These are phyloP conservation scores for Antennarius maculatus DNA, from an alignment of 2,797 vertebrate species.

Conservation along the genomic window DNA sequence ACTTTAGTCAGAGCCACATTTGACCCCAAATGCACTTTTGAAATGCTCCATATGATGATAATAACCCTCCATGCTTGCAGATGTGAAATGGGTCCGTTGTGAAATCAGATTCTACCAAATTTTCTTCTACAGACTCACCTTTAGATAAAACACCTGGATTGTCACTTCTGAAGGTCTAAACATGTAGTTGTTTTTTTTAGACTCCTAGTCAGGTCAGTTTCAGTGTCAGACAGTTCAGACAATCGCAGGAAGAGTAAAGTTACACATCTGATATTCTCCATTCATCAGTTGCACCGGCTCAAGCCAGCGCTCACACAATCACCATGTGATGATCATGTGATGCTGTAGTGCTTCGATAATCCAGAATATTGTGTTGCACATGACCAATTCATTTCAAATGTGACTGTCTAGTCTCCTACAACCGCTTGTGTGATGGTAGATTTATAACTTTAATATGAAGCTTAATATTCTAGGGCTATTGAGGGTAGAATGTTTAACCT, in stretches of 20 bases:
- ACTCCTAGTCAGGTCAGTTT: background rate
- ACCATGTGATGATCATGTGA: conserved; percentile 20
- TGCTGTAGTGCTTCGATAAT: conserved; percentile 53
- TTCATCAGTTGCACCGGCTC: background rate
- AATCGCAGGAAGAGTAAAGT: conserved; percentile 38
- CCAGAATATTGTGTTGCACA: conserved; percentile 40
- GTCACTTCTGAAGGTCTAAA: conserved; percentile 30
- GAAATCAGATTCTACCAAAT: conserved; percentile 28
- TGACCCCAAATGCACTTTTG: conserved; percentile 69
- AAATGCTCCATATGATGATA: conserved; percentile 17
- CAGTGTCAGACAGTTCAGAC: conserved; percentile 28
- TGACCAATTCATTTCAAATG: conserved; percentile 33
- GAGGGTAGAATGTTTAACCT: conserved; percentile 8
- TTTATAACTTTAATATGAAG: conserved; percentile 16
- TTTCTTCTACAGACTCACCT: conserved; percentile 21
- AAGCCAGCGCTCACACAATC: conserved; percentile 22
- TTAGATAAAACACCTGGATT: conserved; percentile 11
- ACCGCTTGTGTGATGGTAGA: conserved; percentile 1
- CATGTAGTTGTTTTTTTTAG: background rate
- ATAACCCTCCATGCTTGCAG: conserved; percentile 5
- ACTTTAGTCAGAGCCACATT: conserved; percentile 21
- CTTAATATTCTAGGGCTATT: background rate
- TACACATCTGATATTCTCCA: background rate
- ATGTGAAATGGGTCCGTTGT: conserved; percentile 34
- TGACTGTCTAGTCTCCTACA: conserved; percentile 21